Evolutionary conservation across 2,888 invertebrate genomes (phyloP).

Genomic region (Hanleya hanleyi): DNA sequence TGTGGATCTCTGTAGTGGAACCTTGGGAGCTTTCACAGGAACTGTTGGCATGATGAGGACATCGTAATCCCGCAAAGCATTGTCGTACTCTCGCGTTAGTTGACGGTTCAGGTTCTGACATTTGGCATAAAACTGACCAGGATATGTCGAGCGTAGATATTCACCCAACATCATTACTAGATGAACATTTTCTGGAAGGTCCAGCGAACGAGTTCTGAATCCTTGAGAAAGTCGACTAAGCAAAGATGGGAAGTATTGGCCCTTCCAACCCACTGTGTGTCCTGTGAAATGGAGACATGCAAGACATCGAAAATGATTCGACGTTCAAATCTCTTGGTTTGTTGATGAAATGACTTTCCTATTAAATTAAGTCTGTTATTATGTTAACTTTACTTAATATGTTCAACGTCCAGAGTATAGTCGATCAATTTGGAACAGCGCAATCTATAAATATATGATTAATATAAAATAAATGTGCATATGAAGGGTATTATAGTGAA

Average conservation of each 20-base stretch:
- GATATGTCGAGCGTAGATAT: constrained; percentile 18
- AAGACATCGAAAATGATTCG: too few relatives aligned
- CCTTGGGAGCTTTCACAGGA: constrained; percentile 33
- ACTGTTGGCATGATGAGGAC: constrained; percentile 61
- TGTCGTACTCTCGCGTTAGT: constrained; percentile 45
- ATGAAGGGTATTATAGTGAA: too few relatives aligned
- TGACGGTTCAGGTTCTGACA: constrained; percentile 40
- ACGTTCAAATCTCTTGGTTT: too few relatives aligned
- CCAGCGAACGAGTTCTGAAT: background rate
- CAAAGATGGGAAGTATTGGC: background rate
- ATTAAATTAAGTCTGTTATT: too few relatives aligned
- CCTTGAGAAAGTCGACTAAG: background rate
- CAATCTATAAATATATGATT: too few relatives aligned
- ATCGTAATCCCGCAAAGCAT: constrained; percentile 47
- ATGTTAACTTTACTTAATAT: too few relatives aligned
- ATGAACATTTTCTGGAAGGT: background rate
- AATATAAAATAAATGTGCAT: too few relatives aligned
- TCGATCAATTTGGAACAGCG: too few relatives aligned
- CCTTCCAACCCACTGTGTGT: background rate
- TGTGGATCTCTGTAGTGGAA: constrained; percentile 22
- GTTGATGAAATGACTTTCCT: too few relatives aligned
- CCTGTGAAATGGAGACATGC: too few relatives aligned
- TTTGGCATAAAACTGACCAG: constrained; percentile 47
- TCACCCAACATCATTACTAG: background rate
- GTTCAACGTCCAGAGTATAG: too few relatives aligned